Evolutionary conservation across 2,888 invertebrate genomes (phyloP).

Genomic region (Bembecia ichneumoniformis): DNA sequence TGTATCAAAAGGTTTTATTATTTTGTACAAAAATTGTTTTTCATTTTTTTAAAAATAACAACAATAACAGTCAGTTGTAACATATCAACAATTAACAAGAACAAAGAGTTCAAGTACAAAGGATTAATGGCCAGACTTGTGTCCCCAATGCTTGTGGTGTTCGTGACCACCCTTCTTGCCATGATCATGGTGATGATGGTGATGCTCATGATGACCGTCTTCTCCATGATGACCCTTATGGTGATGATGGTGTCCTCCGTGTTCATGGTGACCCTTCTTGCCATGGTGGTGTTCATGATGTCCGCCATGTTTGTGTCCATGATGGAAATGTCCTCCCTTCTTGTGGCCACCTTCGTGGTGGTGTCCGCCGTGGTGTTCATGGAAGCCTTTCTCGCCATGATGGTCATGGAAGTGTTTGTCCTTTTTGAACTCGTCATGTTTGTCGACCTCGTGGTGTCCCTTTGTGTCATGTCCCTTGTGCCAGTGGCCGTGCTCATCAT

Average conservation of each 20-base stretch:
- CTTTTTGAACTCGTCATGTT: conserved; percentile 86
- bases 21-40: conserved; percentile 16
- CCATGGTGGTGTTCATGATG: conserved; percentile 84
- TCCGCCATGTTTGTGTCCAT: conserved; percentile 82
- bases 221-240: conserved; percentile 84
- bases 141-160: conserved; percentile 84
- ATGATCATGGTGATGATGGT: conserved; percentile 78
- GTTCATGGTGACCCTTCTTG: conserved; percentile 82
- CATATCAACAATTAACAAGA: conserved; percentile 42
- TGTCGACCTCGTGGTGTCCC: conserved; percentile 86
- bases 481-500: conserved; percentile 75
- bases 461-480: conserved; percentile 89
- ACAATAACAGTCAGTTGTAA: conserved; percentile 21
- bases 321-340: conserved; percentile 85
- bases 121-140: conserved; percentile 65
- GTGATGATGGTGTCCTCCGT: conserved; percentile 83
- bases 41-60: conserved; percentile 24
- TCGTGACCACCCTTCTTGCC: conserved; percentile 86
- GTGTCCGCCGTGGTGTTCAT: conserved; percentile 83
- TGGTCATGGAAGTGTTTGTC: conserved; percentile 89
- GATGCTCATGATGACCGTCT: conserved; percentile 83
- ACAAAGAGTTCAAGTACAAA: conserved; percentile 16
- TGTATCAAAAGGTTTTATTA: conserved; percentile 9
- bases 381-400: conserved; percentile 82
- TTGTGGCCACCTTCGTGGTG: conserved; percentile 84